These are phyloP conservation scores for Anarsia innoxiella DNA, from an alignment of 2,888 invertebrate species.

Conservation along the genomic window DNA sequence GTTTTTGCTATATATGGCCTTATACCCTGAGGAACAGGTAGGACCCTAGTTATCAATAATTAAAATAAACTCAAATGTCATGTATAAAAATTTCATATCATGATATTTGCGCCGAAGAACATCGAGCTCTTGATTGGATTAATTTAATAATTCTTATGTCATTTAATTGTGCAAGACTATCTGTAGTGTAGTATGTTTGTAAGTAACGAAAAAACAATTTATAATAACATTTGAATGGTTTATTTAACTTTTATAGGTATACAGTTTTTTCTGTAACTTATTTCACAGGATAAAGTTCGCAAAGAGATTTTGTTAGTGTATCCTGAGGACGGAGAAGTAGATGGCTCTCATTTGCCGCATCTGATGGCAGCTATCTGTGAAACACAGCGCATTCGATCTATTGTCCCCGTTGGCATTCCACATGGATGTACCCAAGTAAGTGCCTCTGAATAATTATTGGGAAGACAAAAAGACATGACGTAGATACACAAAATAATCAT, in stretches of 20 bases:
- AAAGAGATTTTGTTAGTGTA: slow-evolving; percentile 68
- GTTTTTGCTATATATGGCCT: slow-evolving; percentile 86
- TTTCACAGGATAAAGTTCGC: slow-evolving; percentile 77
- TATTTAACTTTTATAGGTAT: too few species aligned
- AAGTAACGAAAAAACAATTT: too few species aligned
- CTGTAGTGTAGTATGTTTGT: too few species aligned
- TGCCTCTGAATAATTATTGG: background rate
- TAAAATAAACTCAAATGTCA: too few species aligned
- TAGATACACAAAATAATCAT: slow-evolving; percentile 1
- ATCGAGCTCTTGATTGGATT: too few species aligned
- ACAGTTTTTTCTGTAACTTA: too few species aligned
- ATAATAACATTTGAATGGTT: too few species aligned
- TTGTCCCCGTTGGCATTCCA: slow-evolving; percentile 89
- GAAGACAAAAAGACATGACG: background rate
- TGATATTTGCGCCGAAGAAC: too few species aligned
- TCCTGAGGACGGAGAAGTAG: slow-evolving; percentile 73
- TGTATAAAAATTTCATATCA: too few species aligned
- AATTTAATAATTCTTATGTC: too few species aligned
- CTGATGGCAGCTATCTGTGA: slow-evolving; percentile 86
- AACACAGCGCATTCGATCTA: slow-evolving; percentile 84
- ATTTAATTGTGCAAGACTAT: too few species aligned
- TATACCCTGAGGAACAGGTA: slow-evolving; percentile 79
- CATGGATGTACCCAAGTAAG: slow-evolving; percentile 79
- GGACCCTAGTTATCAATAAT: too few species aligned
- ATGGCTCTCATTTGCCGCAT: slow-evolving; percentile 72